Percentiles rank a stretch among this genome's conserved stretches.
These are phyloP conservation scores for Mechanitis messenoides DNA, from an alignment of 2,888 invertebrate species.

Conservation along the genomic window DNA sequence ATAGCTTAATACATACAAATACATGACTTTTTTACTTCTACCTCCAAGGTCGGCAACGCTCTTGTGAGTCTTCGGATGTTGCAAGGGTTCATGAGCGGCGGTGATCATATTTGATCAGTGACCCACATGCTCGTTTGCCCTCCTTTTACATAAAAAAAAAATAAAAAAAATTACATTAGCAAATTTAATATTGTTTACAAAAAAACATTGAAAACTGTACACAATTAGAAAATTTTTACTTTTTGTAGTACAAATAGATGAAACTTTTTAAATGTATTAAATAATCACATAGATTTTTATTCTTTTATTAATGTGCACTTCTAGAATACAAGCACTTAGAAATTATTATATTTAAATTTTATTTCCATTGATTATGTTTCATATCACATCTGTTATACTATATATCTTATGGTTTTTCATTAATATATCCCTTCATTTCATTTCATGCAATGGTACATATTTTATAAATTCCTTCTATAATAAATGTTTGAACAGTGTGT, in stretches of 20 bases:
- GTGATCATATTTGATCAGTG: no score
- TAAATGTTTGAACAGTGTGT: no score
- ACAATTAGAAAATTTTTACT: neutral
- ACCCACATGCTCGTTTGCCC: no score
- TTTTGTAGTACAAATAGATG: neutral
- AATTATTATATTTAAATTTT: neutral
- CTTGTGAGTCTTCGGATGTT: no score
- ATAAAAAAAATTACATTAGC: neutral
- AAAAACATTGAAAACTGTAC: neutral
- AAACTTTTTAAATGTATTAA: neutral
- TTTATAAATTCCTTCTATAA: slow-evolving; percentile 10
- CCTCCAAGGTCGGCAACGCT: no score
- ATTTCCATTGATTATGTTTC: neutral
- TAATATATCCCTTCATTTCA: slow-evolving; percentile 29
- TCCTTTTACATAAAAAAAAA: no score
- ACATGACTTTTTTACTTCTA: no score
- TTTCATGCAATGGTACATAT: slow-evolving; percentile 51
- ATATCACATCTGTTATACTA: neutral
- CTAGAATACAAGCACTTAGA: neutral
- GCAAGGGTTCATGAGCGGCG: no score
- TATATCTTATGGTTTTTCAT: slow-evolving; percentile 9
- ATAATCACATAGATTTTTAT: slow-evolving; percentile 1
- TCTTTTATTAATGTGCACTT: neutral
- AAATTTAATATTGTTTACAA: neutral
- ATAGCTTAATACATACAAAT: no score